Evolutionary conservation across 2,888 invertebrate species (phyloP), one percentile per base, ranked within the genome.

Genomic region (Drosophila pseudotalamancana): DNA sequence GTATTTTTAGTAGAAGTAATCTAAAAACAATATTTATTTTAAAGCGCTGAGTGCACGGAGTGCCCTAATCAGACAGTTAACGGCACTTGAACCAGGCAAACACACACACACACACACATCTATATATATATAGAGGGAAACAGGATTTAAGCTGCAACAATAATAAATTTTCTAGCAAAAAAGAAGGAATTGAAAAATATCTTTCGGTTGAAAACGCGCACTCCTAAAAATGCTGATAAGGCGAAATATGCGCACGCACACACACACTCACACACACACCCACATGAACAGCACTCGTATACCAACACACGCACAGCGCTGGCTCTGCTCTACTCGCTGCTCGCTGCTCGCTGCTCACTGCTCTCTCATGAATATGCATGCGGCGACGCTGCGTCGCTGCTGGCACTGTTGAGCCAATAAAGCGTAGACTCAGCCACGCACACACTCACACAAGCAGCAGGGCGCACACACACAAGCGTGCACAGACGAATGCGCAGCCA

Each of bases 1-100:
- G 64, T 66, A 60, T 78, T 84, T 85, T 85, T 66, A 64, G 43
- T 65, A 50, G 64, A 48, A 84, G 53, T 82, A 87, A 86, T 82
- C 83, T 79, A 87, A 86, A 60, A 75, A 88, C 62, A 89, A 90
- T 90, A 89, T 90, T 89, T 79, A 83, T 88, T 88, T 87, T 89
- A 77, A 77, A 77, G 77, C 70, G 74, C 25, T 62, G 71, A 63
- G 83, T 73, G 73, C 59, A 67, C 57, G 68, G 55, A 87, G 87
- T 81, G 87, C 80, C 79, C 86, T 87, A 87, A 83, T 83, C 83
- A 83, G 88, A 82, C 83, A 82, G 88, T 85, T 85, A 82, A 85
- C 66, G 56, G 75, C 72, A 78, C 79, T 78, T 77, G 76, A 76
- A 35, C 43, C 37, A 51, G 34, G 43, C 54, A 63, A 46, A 48